A percentile compares a stretch with the other conserved stretches of the same genome.
phyloP scores from a whole-genome alignment of 2,888 invertebrate genomes.

The Amblyjoppa fuscipennis region DNA sequence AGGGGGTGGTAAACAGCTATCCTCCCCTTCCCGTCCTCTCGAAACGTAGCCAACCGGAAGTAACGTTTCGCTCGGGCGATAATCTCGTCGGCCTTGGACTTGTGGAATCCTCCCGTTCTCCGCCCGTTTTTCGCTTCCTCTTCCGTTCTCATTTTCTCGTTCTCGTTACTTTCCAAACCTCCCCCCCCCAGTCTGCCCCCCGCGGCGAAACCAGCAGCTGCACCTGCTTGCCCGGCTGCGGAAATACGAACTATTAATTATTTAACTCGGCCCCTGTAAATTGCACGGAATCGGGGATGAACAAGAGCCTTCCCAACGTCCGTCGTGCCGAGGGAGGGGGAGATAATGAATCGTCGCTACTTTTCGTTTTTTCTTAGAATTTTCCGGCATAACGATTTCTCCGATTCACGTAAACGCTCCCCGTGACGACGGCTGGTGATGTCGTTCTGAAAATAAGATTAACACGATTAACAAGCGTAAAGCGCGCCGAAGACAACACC shows the following conservation, averaged over 20 bases:
- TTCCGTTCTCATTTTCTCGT: conserved; percentile 34
- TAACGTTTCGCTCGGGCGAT: conserved; percentile 44
- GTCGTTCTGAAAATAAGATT: too few relatives aligned
- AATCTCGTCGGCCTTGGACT: conserved; percentile 46
- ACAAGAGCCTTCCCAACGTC: conserved; percentile 14
- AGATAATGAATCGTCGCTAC: conserved; percentile 1
- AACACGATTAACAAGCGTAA: too few relatives aligned
- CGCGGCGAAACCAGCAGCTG: conserved; percentile 19
- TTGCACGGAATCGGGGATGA: conserved; percentile 16
- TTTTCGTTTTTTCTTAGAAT: neutral
- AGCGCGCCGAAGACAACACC: too few relatives aligned
- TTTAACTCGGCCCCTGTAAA: conserved; percentile 29
- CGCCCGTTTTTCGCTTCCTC: neutral
- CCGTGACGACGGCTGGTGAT: neutral
- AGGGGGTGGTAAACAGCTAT: conserved; percentile 23
- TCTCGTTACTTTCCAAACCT: neutral
- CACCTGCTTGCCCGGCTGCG: conserved; percentile 16
- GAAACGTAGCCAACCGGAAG: conserved; percentile 43
- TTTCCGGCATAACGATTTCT: neutral
- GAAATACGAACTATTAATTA: conserved; percentile 48
- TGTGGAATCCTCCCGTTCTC: conserved; percentile 18
- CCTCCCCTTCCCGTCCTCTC: conserved; percentile 3
- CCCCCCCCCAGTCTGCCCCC: neutral
- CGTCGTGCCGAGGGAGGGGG: neutral
- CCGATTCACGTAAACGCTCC: neutral